These are phyloP conservation scores for Zoanthus sociatus DNA, from an alignment of 92 coral and sea anemone genomes.

Conservation along the genomic window DNA sequence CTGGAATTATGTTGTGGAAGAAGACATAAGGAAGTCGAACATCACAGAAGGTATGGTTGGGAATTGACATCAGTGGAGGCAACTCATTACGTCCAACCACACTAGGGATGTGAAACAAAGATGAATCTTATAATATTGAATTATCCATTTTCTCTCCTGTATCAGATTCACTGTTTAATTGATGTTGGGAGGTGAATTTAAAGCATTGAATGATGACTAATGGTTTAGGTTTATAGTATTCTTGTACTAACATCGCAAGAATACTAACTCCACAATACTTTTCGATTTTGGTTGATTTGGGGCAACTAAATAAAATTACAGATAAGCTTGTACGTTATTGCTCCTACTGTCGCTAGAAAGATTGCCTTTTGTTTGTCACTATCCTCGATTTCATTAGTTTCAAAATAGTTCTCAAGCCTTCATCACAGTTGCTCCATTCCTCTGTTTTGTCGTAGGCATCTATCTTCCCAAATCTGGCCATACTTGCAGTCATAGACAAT, in stretches of 20 bases:
- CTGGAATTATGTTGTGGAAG: too few species aligned
- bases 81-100: too few species aligned
- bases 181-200: conserved; percentile 56
- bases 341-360: conserved; percentile 55
- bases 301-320: conserved; percentile 42
- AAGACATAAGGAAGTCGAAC: too few species aligned
- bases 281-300: conserved; percentile 46
- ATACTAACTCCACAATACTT: conserved; percentile 40
- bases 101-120: too few species aligned
- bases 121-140: too few species aligned
- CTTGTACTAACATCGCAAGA: conserved; percentile 28
- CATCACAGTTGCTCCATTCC: conserved; percentile 52
- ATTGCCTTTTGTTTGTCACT: conserved; percentile 54
- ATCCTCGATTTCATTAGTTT: conserved; percentile 47
- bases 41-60: too few species aligned
- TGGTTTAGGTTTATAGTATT: conserved; percentile 43
- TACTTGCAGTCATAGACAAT: not conserved
- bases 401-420: conserved; percentile 42
- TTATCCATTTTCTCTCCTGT: too few species aligned
- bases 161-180: conserved; percentile 15
- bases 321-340: conserved; percentile 52
- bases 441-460: conserved; percentile 36
- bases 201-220: conserved; percentile 58
- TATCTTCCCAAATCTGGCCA: not conserved
- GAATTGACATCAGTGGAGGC: too few species aligned